Evolutionary conservation across 2,888 invertebrate species (phyloP), one percentile per base, ranked within the genome.

Genomic region (Drosophila demipolita): DNA sequence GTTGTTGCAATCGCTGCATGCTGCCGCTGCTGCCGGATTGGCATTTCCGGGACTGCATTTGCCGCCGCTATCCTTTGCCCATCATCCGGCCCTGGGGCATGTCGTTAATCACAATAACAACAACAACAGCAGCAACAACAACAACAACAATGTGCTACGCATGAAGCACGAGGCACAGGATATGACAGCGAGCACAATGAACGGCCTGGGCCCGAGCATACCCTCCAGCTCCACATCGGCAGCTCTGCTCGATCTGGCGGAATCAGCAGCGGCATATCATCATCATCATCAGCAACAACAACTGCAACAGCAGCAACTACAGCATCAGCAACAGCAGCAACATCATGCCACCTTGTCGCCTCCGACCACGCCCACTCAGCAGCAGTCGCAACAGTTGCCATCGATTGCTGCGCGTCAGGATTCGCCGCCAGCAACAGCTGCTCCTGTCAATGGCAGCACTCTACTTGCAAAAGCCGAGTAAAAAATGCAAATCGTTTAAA

Each of bases 1-100:
- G 0, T 93, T 97, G 32, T 93, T 97, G 60, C 96, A 97, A 91
- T 95, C 96, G 42, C 93, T 97, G 55, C 96, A 96, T 83, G 82
- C 93, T 92, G 91, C 93, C 93, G 92, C 95, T 93, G 82, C 94
- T 92, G 80, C 92, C 76, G 87, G 93, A 1, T 91, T 90, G 85
- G 94, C 83, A 68, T 94, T 86, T 91, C 94, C 91, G 53, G 94
- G 94, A 68, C 73, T 94, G 76, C 93, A 94, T 88, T 89, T 94
- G 91, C 92, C 94, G 75, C 92, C 93, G 53, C 88, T 94, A 26
- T 93, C 94, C 9, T 91, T 93, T 29, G 93, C 93, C 73, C 93
- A 93, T 78, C 92, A 92, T 67, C 84, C 85, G 11, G 91, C 93
- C 8, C 66, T 93, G 66, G 91, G 83, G 1, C 89, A 90, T 63